A percentile compares a stretch with the other conserved stretches of the same genome.
Evolutionary conservation across 2,797 vertebrate genomes (phyloP).

Genomic region (Peromyscus aztecus): DNA sequence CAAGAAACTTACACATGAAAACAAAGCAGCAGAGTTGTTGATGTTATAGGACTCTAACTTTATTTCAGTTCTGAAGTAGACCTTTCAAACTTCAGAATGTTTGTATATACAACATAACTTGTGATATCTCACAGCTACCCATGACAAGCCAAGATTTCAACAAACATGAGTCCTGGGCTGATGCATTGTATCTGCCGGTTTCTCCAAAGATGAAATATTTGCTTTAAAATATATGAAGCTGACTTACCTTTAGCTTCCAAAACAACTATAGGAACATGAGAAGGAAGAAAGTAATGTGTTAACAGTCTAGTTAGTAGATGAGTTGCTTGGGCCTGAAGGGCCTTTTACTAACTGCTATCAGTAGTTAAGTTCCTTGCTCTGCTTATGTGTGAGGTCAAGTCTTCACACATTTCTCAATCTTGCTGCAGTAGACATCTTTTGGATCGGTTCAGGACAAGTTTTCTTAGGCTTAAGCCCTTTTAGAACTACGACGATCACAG

Average conservation of each 20-base stretch:
- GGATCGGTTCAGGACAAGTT: not conserved
- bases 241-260: not conserved
- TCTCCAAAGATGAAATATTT: conserved; percentile 39
- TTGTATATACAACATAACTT: not conserved
- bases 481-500: not conserved
- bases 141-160: not conserved
- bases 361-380: conserved; percentile 25
- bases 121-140: not conserved
- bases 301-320: not conserved
- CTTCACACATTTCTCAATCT: not conserved
- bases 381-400: not conserved
- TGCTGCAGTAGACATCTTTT: not conserved
- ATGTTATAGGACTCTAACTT: conserved; percentile 31
- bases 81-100: conserved; percentile 43
- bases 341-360: not conserved
- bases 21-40: not conserved
- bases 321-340: not conserved
- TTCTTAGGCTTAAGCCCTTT: not conserved
- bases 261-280: not conserved
- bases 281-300: conserved; percentile 10
- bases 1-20: not conserved
- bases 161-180: not conserved
- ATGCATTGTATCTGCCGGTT: not conserved
- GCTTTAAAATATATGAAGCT: not conserved
- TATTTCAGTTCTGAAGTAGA: conserved; percentile 49